Base-by-base conservation (phyloP, 37 sponge, comb jelly and placozoan genomes). In the Ianthella basta region DNA sequence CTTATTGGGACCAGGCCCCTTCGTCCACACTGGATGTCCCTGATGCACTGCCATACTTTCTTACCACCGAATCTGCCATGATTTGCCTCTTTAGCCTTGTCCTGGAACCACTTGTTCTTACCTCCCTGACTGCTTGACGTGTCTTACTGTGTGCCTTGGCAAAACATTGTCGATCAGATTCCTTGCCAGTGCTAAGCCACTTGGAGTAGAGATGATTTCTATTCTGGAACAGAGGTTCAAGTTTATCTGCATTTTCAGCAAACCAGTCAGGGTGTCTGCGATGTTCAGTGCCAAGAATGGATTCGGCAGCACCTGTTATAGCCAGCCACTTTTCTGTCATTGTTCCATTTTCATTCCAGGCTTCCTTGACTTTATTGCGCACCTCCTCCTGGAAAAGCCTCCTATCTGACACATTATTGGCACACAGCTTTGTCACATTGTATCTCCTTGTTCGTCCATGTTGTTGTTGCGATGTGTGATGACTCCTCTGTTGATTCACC, bases 51-150 rank as follows among this genome's bases (percentile, higher is more conserved):
- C 69, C 86, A 86, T 59, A 86, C 68, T 29, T 37, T 0, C 53
- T 70, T 5, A 4, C 72, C 37, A 67, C 55, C 86, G 27, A 63
- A 29, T 30, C 86, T 79, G 24, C 66, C 69, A 2, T 34, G 54
- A 38, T 80, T 57, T 29, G 80, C 80, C n/a, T 86, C 86, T 56
- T 25, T 13, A 32, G 80, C 86, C 79, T 85, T 85, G 34, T 74
- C 0, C 68, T 60, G 50, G 69, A 60, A 82, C 83, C 83, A 63
- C 32, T 15, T 68, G 64, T 82, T 70, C 72, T 63, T 65, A 29
- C 59, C 44, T 55, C 27, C 32, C 84, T 84, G 4, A 39, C 59
- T 2, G 59, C 36, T 38, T 35, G 68, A 6, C 73, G 14, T 0
- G 32, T 56, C n/a, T 53, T 59, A 15, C 72, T 70, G 37, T 35